Evolutionary conservation across 2,888 invertebrate species (phyloP).

Genomic region (Thecocarcelia acutangulata): DNA sequence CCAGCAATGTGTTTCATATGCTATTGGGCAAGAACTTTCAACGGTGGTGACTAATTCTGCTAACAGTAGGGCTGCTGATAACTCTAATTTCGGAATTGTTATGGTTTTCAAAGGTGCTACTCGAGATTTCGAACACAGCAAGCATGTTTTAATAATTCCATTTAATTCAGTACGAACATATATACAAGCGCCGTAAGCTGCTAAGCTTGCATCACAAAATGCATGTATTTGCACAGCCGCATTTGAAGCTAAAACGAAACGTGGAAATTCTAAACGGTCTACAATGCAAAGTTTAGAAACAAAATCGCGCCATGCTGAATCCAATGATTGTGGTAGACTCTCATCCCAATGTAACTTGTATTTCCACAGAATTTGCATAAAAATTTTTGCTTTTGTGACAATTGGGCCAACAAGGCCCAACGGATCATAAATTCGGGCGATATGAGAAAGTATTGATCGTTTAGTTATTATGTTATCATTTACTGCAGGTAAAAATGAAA

Average conservation of each 20-base stretch:
- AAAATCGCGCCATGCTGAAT: no score
- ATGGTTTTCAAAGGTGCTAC: slow-evolving; percentile 48
- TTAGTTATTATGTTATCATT: slow-evolving; percentile 4
- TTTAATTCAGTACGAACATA: background rate
- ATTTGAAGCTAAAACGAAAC: no score
- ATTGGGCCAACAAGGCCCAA: slow-evolving; percentile 45
- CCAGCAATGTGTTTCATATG: slow-evolving; percentile 52
- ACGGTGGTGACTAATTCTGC: background rate
- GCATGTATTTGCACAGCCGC: no score
- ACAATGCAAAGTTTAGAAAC: no score
- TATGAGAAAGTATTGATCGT: slow-evolving; percentile 22
- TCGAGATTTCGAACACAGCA: slow-evolving; percentile 30
- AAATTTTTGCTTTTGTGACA: slow-evolving; percentile 41
- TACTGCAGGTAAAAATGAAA: slow-evolving; percentile 16
- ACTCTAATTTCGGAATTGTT: slow-evolving; percentile 64
- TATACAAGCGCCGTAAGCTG: no score
- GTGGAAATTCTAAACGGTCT: no score
- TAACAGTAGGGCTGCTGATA: slow-evolving; percentile 50
- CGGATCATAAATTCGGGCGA: slow-evolving; percentile 44
- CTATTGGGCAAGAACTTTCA: background rate
- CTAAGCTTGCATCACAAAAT: no score
- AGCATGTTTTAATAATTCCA: background rate
- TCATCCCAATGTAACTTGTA: no score
- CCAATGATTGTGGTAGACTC: no score
- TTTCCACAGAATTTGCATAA: background rate